A percentile compares a stretch with the other conserved stretches of the same genome.
Evolutionary conservation across 1,140 invertebrate species (phyloP).

Genomic region (Homalodisca vitripennis): DNA sequence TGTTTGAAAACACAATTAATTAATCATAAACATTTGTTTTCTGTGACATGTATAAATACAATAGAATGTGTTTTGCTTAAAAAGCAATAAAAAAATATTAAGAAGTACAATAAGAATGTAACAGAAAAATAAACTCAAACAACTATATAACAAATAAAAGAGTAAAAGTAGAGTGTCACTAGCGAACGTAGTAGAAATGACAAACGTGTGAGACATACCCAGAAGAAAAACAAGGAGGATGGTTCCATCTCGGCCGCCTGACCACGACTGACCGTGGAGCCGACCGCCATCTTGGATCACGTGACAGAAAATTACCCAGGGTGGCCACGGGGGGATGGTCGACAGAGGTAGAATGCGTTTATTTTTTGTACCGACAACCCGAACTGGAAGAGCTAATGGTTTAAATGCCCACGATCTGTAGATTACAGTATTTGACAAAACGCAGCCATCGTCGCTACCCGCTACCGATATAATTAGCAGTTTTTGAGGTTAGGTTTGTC

Average conservation of each 20-base stretch:
- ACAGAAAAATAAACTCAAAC: no score
- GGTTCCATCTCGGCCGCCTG: not conserved
- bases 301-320: slow-evolving; percentile 16
- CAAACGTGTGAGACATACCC: not conserved
- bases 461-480: slow-evolving; percentile 9
- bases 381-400: slow-evolving; percentile 8
- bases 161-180: not conserved
- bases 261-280: not conserved
- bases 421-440: slow-evolving; percentile 26
- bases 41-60: no score
- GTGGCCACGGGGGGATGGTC: slow-evolving; percentile 3
- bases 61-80: no score
- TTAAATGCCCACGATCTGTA: slow-evolving; percentile 16
- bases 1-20: no score
- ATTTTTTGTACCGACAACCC: slow-evolving; percentile 10
- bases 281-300: slow-evolving; percentile 22
- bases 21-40: no score
- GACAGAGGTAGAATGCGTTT: not conserved
- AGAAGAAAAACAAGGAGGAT: not conserved
- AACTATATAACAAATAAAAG: not conserved
- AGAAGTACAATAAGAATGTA: no score
- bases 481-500: not conserved
- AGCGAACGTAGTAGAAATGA: not conserved
- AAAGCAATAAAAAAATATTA: no score
- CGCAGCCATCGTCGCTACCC: slow-evolving; percentile 6